Evolutionary conservation across 2,888 invertebrate species (phyloP).

Genomic region (Limenitis camilla): DNA sequence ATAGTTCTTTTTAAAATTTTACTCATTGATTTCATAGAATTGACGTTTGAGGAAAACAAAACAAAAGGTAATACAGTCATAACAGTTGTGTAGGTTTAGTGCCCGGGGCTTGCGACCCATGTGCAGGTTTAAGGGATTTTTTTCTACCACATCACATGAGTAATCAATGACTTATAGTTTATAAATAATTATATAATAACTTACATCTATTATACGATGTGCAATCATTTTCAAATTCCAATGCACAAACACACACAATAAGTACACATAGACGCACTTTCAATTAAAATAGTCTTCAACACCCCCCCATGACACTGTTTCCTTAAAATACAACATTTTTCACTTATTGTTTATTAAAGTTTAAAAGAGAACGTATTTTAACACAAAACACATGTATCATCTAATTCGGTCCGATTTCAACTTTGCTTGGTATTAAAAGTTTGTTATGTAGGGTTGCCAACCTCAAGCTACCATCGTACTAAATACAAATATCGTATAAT

Average conservation of each 20-base stretch:
- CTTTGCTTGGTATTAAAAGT: constrained; percentile 63
- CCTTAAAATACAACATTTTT: constrained; percentile 36
- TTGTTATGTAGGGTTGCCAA: no score
- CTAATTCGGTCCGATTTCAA: constrained; percentile 51
- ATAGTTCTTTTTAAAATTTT: no score
- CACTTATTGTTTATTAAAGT: constrained; percentile 19
- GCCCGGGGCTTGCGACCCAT: no score
- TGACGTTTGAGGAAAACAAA: no score
- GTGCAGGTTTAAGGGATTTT: neutral
- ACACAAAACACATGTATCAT: constrained; percentile 33
- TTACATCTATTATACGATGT: constrained; percentile 39
- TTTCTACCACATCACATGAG: neutral
- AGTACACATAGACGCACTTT: constrained; percentile 38
- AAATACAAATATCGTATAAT: no score
- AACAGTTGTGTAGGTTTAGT: no score
- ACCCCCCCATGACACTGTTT: constrained; percentile 42
- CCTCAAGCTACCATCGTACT: no score
- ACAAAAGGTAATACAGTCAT: no score
- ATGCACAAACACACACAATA: constrained; percentile 28
- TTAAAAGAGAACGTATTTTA: neutral
- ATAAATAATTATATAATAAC: constrained; percentile 27
- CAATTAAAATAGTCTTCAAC: constrained; percentile 47
- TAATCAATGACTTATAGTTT: neutral
- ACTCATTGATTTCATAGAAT: no score
- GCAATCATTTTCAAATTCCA: constrained; percentile 38